A percentile compares a stretch with the other conserved stretches of the same genome.
Evolutionary conservation across 2,888 invertebrate species (phyloP).

Genomic region (Meganola albula): DNA sequence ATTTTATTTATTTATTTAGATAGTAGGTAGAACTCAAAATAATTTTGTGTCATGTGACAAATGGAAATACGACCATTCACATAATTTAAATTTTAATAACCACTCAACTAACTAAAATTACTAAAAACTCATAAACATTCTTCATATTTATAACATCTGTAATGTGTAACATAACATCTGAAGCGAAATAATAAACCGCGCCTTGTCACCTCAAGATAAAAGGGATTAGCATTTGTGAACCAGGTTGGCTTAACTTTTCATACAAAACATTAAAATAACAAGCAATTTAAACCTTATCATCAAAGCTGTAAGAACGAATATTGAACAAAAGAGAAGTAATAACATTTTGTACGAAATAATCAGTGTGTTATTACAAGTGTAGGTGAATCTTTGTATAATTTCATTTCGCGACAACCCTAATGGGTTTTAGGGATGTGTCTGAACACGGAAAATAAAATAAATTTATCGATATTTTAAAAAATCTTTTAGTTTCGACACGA

Average conservation of each 20-base stretch:
- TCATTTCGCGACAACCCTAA: constrained; percentile 66
- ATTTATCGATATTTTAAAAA: neutral
- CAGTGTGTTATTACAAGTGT: constrained; percentile 66
- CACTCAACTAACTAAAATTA: too few species aligned
- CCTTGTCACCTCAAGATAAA: constrained; percentile 72
- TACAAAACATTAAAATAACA: constrained; percentile 10
- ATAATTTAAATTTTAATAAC: too few species aligned
- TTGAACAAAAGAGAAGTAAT: constrained; percentile 8
- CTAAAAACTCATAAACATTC: too few species aligned
- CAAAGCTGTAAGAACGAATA: constrained; percentile 16
- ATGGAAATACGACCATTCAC: too few species aligned
- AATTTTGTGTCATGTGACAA: too few species aligned
- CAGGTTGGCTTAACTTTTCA: constrained; percentile 52
- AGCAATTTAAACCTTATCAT: constrained; percentile 12
- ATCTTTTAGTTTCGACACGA: too few species aligned
- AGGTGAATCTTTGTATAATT: constrained; percentile 68
- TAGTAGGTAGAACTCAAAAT: too few species aligned
- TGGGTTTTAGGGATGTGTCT: constrained; percentile 45
- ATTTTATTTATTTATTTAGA: too few species aligned
- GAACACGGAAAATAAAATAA: neutral
- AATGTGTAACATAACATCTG: constrained; percentile 51
- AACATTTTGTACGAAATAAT: constrained; percentile 47
- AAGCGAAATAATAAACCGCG: constrained; percentile 67
- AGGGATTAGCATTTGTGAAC: constrained; percentile 64
- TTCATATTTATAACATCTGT: constrained; percentile 26